Evolutionary conservation across 2,113 vertebrate genomes (phyloP), one percentile per base, ranked within the genome.

Genomic region (Talpa occidentalis): DNA sequence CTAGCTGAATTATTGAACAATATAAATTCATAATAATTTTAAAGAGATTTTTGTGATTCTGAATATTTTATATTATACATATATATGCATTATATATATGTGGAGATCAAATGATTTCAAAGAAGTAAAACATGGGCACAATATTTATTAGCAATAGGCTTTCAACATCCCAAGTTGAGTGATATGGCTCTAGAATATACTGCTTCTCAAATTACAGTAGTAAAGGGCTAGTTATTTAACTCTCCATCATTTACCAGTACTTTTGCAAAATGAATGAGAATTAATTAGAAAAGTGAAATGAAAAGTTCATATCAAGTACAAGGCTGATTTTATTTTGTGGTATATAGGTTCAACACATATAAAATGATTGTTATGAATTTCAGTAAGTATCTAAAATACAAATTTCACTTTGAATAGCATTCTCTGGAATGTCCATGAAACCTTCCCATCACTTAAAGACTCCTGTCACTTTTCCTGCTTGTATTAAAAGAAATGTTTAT

Each of bases 41-140:
- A 81, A 92, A 42, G 82, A 90, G 47, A 76, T 16, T 91, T 81
- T 87, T 70, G 47, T 67, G 12, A 19, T 59, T 62, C 82, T 91
- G 76, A 90, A 67, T 78, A 84, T 37, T 77, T 6, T 24, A 69
- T 72, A 10, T 26, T 42, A 67, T 67, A 67, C 7, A 17, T 35
- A 35, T 35, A 67, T 35, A 35, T 21, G n/a, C 28, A 77, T 24
- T 83, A 64, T 87, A 28, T 52, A 21, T 14, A 74, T 70, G 52
- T 70, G 24, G 28, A 35, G 62, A 52, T 69, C 47, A 86, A 76
- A 28, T 82, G 5, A 87, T 70, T 49, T 90, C 26, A 77, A 60
- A 26, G 56, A 88, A 90, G 64, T 88, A 32, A 78, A 56, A 26
- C 83, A 26, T 64, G 19, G 54, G 16, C 72, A 3, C 44, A 26